A percentile compares a stretch with the other conserved stretches of the same genome.
These are phyloP conservation scores for Theocolax elegans DNA, from an alignment of 1,140 invertebrate species.

Conservation along the genomic window DNA sequence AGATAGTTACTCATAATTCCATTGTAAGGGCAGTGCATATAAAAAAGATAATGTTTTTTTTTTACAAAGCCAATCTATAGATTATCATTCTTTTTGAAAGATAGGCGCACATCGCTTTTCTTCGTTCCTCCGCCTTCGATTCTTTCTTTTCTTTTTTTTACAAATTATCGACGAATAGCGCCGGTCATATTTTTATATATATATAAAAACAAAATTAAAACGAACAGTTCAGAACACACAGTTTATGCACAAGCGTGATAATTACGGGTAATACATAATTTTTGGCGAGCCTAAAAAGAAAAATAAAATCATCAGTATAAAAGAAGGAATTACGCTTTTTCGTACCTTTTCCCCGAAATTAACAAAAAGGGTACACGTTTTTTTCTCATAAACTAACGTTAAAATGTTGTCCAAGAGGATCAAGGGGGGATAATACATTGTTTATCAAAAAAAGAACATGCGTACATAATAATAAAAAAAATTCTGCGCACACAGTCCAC, in stretches of 20 bases:
- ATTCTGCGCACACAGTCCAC: neutral
- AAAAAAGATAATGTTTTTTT: conserved; percentile 10
- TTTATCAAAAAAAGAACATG: conserved; percentile 21
- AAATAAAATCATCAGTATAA: conserved; percentile 34
- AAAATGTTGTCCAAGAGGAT: conserved; percentile 6
- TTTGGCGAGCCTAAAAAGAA: conserved; percentile 48
- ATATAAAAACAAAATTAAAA: conserved; percentile 4
- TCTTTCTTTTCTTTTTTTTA: neutral
- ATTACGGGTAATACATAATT: neutral
- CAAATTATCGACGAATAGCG: neutral
- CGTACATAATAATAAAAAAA: conserved; percentile 19
- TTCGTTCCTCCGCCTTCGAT: conserved; percentile 5
- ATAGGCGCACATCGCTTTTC: neutral
- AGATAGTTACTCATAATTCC: conserved; percentile 26
- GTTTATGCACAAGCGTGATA: conserved; percentile 13
- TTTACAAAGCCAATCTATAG: conserved; percentile 4
- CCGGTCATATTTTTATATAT: conserved; percentile 2
- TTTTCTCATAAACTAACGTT: conserved; percentile 26
- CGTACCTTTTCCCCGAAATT: neutral
- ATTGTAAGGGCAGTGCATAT: conserved; percentile 10
- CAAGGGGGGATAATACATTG: conserved; percentile 8
- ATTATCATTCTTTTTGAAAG: conserved; percentile 2
- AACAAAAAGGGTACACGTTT: neutral
- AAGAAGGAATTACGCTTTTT: conserved; percentile 15
- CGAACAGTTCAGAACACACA: too few species aligned